A percentile compares a stretch with the other conserved stretches of the same genome.
Evolutionary conservation across 2,113 vertebrate genomes (phyloP).

Genomic region (Conger conger): DNA sequence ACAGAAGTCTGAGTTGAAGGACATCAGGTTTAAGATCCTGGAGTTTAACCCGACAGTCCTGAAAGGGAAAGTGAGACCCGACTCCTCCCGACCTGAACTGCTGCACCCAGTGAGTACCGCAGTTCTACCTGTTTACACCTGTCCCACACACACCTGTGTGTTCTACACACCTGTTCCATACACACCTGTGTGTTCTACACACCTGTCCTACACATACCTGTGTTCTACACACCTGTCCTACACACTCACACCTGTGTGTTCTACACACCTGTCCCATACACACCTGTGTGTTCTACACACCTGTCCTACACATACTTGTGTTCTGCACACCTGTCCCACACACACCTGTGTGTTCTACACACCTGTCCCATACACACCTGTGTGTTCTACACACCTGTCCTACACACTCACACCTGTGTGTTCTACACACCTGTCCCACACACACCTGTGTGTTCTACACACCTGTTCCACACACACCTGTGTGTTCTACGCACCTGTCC

Average conservation of each 20-base stretch:
- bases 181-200: not conserved
- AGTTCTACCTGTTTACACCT: not conserved
- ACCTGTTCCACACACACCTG: not conserved
- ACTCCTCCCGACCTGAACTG: constrained; percentile 87
- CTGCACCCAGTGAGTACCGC: constrained; percentile 86
- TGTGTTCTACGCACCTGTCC: not conserved
- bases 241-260: not conserved
- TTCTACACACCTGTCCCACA: not conserved
- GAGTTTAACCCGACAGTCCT: constrained; percentile 93
- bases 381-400: too few relatives aligned
- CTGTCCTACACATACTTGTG: not conserved
- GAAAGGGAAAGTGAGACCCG: constrained; percentile 87
- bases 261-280: not conserved
- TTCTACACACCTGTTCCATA: not conserved
- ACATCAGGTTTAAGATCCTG: constrained; percentile 84
- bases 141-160: not conserved
- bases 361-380: too few relatives aligned
- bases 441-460: too few relatives aligned
- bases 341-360: too few relatives aligned
- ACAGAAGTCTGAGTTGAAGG: constrained; percentile 81
- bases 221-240: not conserved
- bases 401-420: not conserved
- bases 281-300: not conserved
- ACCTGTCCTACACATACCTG: not conserved
- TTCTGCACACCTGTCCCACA: too few relatives aligned